Evolutionary conservation across 2,113 vertebrate genomes (phyloP).

Genomic region (Campylomormyrus tamandua): DNA sequence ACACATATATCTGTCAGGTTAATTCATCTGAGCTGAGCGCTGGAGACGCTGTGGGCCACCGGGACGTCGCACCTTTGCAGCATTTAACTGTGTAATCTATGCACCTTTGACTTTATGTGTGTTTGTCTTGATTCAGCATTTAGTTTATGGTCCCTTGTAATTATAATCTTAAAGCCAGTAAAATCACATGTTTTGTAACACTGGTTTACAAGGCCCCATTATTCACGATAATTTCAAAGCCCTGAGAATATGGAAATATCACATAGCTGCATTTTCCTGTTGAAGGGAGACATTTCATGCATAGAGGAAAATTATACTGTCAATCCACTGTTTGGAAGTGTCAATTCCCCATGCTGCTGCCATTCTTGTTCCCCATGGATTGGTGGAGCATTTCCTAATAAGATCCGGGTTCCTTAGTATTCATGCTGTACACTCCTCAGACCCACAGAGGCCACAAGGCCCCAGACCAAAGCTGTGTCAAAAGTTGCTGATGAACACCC

Average conservation of each 20-base stretch:
- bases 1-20: constrained; percentile 66
- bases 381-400: neutral
- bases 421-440: neutral
- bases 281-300: neutral
- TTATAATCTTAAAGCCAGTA: neutral
- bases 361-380: neutral
- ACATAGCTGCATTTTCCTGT: neutral
- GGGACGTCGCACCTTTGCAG: neutral
- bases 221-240: constrained; percentile 13
- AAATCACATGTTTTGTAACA: neutral
- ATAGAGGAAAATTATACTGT: neutral
- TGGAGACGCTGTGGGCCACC: neutral
- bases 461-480: constrained; percentile 27
- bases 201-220: neutral
- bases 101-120: neutral
- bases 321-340: neutral
- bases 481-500: constrained; percentile 33
- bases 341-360: neutral
- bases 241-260: constrained; percentile 48
- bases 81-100: neutral
- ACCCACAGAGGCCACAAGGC: constrained; percentile 9
- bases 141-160: neutral
- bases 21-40: constrained; percentile 42
- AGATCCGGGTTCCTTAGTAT: neutral
- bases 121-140: neutral